Conservation (phyloP, 2,797 vertebrate species). For the Spinus olivaceus region DNA sequence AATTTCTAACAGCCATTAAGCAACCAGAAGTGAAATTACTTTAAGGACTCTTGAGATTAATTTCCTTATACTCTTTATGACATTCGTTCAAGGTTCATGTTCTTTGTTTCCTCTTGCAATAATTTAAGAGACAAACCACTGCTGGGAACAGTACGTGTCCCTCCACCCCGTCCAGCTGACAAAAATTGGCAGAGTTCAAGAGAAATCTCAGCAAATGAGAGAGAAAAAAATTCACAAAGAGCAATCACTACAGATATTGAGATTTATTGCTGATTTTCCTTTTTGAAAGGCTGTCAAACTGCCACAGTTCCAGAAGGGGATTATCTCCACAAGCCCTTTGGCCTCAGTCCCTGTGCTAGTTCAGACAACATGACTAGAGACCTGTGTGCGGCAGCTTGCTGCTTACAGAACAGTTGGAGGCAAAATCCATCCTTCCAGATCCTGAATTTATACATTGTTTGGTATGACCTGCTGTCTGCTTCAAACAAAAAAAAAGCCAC, state of each 20-base stretch:
- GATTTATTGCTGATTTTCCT: slow-evolving; percentile 27
- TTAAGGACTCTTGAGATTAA: not conserved
- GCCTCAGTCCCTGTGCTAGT: not conserved
- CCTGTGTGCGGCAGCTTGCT: not conserved
- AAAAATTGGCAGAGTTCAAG: not conserved
- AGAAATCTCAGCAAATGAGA: not conserved
- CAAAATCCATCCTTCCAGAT: not conserved
- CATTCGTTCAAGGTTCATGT: not conserved
- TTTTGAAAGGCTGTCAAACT: not conserved
- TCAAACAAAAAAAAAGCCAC: not conserved
- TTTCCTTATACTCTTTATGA: not conserved
- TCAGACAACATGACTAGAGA: not conserved
- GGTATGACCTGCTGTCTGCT: not conserved
- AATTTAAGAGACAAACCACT: not conserved
- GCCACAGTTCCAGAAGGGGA: not conserved
- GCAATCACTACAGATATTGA: not conserved
- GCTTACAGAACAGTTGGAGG: not conserved
- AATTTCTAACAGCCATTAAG: slow-evolving; percentile 2
- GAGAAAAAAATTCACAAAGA: not conserved
- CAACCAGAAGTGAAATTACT: slow-evolving; percentile 1
- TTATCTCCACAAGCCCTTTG: slow-evolving; percentile 1
- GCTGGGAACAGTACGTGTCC: not conserved
- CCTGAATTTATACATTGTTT: not conserved
- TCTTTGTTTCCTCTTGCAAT: not conserved
- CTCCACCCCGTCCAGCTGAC: not conserved